A percentile compares a stretch with the other conserved stretches of the same genome.
phyloP scores from a whole-genome alignment of 2,113 vertebrate species.

The Hippocampus barbouri region DNA sequence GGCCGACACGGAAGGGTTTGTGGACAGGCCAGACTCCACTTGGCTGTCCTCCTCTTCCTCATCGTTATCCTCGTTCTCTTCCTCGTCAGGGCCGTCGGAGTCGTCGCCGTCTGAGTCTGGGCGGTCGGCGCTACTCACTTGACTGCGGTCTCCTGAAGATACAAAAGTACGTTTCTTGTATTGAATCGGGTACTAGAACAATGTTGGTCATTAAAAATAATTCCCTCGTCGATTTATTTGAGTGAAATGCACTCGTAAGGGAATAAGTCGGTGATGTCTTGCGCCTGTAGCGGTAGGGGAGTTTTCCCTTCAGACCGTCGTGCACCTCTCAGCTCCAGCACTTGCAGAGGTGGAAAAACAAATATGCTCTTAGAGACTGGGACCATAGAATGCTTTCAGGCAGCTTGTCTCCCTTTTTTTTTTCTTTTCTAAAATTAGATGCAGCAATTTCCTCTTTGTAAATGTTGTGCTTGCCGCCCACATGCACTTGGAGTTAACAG shows the following conservation, averaged over 20 bases:
- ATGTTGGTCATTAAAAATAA: not conserved
- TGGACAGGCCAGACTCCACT: slow-evolving; percentile 89
- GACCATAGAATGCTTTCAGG: slow-evolving; percentile 60
- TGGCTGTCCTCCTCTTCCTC: slow-evolving; percentile 98
- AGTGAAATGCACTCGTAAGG: slow-evolving; percentile 11
- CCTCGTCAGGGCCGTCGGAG: slow-evolving; percentile 85
- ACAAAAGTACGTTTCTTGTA: not conserved
- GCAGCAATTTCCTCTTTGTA: slow-evolving; percentile 72
- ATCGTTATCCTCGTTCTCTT: slow-evolving; percentile 90
- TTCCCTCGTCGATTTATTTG: not conserved
- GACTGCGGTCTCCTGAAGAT: slow-evolving; percentile 82
- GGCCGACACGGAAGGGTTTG: slow-evolving; percentile 87
- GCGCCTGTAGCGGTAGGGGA: slow-evolving; percentile 18
- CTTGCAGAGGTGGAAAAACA: slow-evolving; percentile 57
- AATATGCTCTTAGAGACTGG: slow-evolving; percentile 50
- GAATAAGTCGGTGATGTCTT: not conserved
- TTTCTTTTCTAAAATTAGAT: slow-evolving; percentile 72
- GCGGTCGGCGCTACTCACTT: slow-evolving; percentile 75
- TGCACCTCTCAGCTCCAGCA: slow-evolving; percentile 27
- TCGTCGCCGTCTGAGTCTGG: slow-evolving; percentile 89
- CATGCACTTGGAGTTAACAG: slow-evolving; percentile 66
- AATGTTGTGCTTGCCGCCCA: slow-evolving; percentile 68
- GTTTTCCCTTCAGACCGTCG: slow-evolving; percentile 31
- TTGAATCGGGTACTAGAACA: not conserved
- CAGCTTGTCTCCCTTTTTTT: slow-evolving; percentile 34